Evolutionary conservation across 1,140 invertebrate genomes (phyloP).

Genomic region (Meteorus sp.): DNA sequence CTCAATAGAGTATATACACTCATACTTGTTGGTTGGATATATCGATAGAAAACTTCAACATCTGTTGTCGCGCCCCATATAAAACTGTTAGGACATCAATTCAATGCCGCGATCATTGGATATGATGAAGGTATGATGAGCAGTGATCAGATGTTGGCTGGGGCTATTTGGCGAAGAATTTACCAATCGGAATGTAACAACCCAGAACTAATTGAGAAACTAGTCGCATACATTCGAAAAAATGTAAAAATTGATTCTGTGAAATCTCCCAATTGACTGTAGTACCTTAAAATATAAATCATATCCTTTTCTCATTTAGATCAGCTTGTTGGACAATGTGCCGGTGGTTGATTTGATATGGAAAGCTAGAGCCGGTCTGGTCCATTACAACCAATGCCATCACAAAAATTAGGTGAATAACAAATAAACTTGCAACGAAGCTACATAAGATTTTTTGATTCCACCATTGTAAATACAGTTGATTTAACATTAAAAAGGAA

Average conservation of each 20-base stretch:
- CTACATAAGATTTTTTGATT: neutral
- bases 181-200: constrained; percentile 67
- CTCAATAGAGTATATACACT: no score
- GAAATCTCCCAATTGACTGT: constrained; percentile 32
- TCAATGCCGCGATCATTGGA: constrained; percentile 80
- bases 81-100: constrained; percentile 69
- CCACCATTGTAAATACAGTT: constrained; percentile 19
- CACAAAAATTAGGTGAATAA: constrained; percentile 5
- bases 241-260: constrained; percentile 59
- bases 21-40: no score
- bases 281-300: constrained; percentile 45
- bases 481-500: no score
- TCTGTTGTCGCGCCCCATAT: constrained; percentile 63
- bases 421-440: constrained; percentile 2
- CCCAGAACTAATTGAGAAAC: constrained; percentile 65
- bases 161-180: constrained; percentile 81
- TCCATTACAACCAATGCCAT: constrained; percentile 32
- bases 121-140: constrained; percentile 83
- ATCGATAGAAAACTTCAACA: no score
- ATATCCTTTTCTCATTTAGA: constrained; percentile 35
- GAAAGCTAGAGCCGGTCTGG: constrained; percentile 50
- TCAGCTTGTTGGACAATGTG: constrained; percentile 51
- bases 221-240: constrained; percentile 73
- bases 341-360: constrained; percentile 49
- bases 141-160: constrained; percentile 74